phyloP scores from a whole-genome alignment of 2,888 invertebrate species.

The Nomada ferruginata region DNA sequence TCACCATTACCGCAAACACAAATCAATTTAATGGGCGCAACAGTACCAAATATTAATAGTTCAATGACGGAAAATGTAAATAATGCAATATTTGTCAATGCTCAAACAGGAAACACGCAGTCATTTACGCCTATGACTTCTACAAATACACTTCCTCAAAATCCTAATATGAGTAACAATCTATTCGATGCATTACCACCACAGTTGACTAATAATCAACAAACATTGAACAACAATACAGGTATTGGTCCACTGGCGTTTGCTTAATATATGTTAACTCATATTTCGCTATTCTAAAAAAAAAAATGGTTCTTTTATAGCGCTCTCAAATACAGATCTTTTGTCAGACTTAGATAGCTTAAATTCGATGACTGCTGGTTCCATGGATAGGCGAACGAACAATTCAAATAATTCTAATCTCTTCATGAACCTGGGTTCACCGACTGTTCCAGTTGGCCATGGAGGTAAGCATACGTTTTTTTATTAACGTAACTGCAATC shows the following conservation, averaged over 20 bases:
- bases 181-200: constrained; percentile 75
- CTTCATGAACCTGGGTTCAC: constrained; percentile 69
- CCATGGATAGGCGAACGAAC: constrained; percentile 70
- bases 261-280: background rate
- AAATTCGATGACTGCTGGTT: constrained; percentile 70
- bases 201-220: constrained; percentile 70
- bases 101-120: constrained; percentile 60
- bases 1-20: constrained; percentile 70
- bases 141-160: constrained; percentile 61
- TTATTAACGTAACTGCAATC: background rate
- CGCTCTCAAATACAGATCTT: constrained; percentile 82
- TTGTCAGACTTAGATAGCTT: constrained; percentile 85
- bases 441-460: constrained; percentile 66
- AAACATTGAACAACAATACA: constrained; percentile 75
- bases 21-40: constrained; percentile 72
- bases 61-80: constrained; percentile 73
- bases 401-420: constrained; percentile 77
- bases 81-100: constrained; percentile 63
- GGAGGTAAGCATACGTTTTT: constrained; percentile 73
- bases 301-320: constrained; percentile 53
- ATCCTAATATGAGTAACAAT: constrained; percentile 74
- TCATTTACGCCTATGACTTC: constrained; percentile 51
- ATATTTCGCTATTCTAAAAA: constrained; percentile 1
- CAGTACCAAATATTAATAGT: constrained; percentile 74
- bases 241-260: constrained; percentile 58